These are phyloP conservation scores for Tapirus indicus DNA, from an alignment of 2,797 vertebrate genomes.

Conservation along the genomic window DNA sequence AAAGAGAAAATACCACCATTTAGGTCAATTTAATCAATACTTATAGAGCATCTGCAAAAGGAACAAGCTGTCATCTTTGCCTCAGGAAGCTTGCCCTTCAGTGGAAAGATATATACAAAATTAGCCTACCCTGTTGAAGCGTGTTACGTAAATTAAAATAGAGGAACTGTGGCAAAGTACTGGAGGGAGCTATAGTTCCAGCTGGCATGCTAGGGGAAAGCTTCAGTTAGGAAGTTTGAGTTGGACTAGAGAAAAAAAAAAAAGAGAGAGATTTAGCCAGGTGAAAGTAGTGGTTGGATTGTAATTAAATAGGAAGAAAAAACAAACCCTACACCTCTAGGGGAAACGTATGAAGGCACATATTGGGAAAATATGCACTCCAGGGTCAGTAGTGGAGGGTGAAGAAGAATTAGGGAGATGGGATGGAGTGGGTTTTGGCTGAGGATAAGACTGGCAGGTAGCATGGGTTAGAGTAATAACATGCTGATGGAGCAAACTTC, in stretches of 20 bases:
- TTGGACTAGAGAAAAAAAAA: neutral
- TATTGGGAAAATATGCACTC: neutral
- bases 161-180: neutral
- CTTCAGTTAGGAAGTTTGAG: neutral
- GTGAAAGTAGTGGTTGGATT: neutral
- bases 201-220: neutral
- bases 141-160: neutral
- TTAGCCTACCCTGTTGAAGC: neutral
- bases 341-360: neutral
- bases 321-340: neutral
- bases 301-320: neutral
- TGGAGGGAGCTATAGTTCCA: neutral
- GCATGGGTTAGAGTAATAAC: neutral
- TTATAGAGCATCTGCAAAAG: neutral
- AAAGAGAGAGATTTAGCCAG: neutral
- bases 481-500: neutral
- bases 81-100: neutral
- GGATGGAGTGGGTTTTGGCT: neutral
- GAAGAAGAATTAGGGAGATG: neutral
- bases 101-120: neutral
- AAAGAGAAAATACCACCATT: neutral
- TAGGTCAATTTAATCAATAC: neutral
- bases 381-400: neutral
- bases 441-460: neutral
- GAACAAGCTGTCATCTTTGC: neutral